Evolutionary conservation across 1,140 invertebrate genomes (phyloP), one percentile per base, ranked within the genome.

Genomic region (Drosophila baimaii): DNA sequence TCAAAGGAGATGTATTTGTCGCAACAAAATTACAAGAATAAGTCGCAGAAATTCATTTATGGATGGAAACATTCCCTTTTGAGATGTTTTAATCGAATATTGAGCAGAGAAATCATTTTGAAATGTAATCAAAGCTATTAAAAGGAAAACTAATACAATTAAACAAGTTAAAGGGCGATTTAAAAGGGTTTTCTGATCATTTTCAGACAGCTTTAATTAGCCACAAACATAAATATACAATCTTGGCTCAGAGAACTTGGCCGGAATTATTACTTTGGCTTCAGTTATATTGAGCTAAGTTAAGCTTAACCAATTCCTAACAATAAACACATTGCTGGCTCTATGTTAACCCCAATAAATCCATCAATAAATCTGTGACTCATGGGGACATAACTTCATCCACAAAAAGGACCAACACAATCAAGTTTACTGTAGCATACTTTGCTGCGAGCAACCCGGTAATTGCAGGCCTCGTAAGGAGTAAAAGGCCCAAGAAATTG

Each of bases 341-440:
- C 12, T 49, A 49, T 49, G 27, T 4, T 12, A 29, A 8, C 12
- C 13, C 31, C 8, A 23, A 54, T 35, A 27, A 29, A 27, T 57
- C 17, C 21, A 47, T 19, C 3, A 21, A 58, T 58, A 47, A 19
- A 47, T 47, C 25, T 47, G 17, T 49, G 17, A 21, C 57, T 51
- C 15, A 33, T 17, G 9, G 9, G 13, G 13, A 5, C 19, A 44
- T 31, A 58, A 46, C 31, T 46, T 58, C 19, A 1, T n/a, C 10
- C 6, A 3, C 2, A 23, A 29, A 27, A 5, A 17, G n/a, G 5
- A 41, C 15, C 2, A 25, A 35, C 37, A 39, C 17, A 29, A 51
- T 51, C 27, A 29, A 59, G n/a, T 51, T 51, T 41, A 72, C 19
- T 51, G 65, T 19, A 62, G 55, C 55, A 46, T 52, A 46, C 52